Percentiles rank a stretch among this genome's conserved stretches.
These are phyloP conservation scores for Actinia equina DNA, from an alignment of 64 coral and sea anemone genomes.

Conservation along the genomic window DNA sequence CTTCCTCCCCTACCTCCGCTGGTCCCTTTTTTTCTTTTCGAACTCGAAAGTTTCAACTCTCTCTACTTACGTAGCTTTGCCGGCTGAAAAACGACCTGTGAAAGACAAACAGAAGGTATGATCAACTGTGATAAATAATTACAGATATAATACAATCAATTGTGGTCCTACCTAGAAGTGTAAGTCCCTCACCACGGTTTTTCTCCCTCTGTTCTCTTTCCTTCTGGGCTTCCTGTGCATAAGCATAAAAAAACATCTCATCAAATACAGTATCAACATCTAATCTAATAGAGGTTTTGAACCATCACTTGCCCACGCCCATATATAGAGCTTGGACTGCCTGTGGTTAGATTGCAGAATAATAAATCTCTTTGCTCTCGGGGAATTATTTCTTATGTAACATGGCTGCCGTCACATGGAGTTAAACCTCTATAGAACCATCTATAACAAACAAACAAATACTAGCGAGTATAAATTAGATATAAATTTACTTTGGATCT, in stretches of 20 bases:
- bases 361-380: no score
- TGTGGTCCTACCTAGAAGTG: not conserved
- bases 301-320: no score
- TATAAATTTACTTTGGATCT: not conserved
- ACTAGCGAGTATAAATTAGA: no score
- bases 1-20: not conserved
- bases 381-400: no score
- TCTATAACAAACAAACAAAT: no score
- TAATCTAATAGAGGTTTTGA: no score
- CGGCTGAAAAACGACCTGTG: not conserved
- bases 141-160: not conserved
- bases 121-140: not conserved
- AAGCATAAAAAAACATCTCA: not conserved
- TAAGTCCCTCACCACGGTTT: not conserved
- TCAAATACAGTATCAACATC: no score
- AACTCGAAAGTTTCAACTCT: not conserved
- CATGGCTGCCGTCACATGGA: no score
- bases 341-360: no score
- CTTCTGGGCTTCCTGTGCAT: not conserved
- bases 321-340: no score
- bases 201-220: not conserved
- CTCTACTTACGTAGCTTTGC: conserved; percentile 1
- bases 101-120: not conserved
- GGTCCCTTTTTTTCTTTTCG: not conserved
- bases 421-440: no score